phyloP scores from a whole-genome alignment of 2,113 vertebrate species.

The Bubo blakistoni region DNA sequence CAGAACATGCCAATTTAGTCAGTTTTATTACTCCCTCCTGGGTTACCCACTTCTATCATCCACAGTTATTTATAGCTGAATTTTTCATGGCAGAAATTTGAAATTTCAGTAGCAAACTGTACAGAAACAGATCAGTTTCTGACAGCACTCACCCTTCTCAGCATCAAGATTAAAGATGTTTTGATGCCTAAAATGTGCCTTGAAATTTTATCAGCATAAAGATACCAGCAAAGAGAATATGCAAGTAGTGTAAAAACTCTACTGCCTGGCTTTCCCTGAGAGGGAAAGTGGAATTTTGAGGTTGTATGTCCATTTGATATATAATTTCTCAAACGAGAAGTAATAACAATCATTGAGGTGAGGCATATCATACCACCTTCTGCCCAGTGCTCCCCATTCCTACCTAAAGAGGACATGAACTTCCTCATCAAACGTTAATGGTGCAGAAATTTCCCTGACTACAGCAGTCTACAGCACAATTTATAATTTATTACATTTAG shows the following conservation, averaged over 20 bases:
- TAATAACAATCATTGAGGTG: not conserved
- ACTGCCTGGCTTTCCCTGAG: not conserved
- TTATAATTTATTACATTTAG: conserved; percentile 57
- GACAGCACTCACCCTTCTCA: not conserved
- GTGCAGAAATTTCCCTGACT: conserved; percentile 58
- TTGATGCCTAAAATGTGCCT: not conserved
- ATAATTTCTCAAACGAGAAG: not conserved
- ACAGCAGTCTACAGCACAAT: not conserved
- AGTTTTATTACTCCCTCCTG: not conserved
- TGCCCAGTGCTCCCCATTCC: not conserved
- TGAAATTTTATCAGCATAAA: not conserved
- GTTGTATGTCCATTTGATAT: not conserved
- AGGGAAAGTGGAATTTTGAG: not conserved
- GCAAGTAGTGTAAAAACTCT: not conserved
- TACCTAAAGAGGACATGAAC: not conserved
- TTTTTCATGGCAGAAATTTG: not conserved
- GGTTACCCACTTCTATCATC: not conserved
- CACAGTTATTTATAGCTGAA: not conserved
- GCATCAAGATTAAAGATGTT: not conserved
- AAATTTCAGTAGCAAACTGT: not conserved
- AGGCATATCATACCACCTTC: not conserved
- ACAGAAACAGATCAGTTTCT: not conserved
- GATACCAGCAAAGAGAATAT: not conserved
- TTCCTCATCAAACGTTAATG: conserved; percentile 54
- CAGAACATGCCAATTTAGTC: not conserved